phyloP scores from a whole-genome alignment of 2,113 vertebrate species.

The Reinhardtius hippoglossoides region DNA sequence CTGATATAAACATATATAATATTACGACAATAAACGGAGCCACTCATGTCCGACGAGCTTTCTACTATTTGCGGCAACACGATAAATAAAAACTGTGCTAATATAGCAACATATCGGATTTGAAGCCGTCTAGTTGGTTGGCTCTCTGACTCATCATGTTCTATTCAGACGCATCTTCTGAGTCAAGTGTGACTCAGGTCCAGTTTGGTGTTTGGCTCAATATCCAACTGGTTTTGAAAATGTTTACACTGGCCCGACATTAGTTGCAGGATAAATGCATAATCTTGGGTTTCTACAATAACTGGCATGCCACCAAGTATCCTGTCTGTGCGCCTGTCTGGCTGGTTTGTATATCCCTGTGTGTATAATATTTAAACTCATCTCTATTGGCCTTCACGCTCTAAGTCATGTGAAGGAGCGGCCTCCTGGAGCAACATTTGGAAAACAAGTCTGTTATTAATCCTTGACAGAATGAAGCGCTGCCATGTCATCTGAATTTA shows the following conservation, averaged over 20 bases:
- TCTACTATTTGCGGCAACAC: too few species aligned
- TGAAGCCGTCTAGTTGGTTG: background rate
- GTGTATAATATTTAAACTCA: constrained; percentile 5
- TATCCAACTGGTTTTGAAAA: background rate
- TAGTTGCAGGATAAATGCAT: background rate
- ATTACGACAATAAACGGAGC: too few species aligned
- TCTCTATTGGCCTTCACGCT: constrained; percentile 31
- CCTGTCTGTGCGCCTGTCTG: background rate
- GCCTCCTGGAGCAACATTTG: constrained; percentile 45
- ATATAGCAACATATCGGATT: too few species aligned
- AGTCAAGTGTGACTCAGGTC: background rate
- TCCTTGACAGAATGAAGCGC: constrained; percentile 39
- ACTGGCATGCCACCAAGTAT: background rate
- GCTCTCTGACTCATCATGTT: background rate
- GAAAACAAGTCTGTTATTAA: constrained; percentile 58
- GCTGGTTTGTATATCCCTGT: constrained; percentile 29
- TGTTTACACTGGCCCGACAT: background rate
- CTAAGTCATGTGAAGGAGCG: constrained; percentile 38
- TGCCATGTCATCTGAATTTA: constrained; percentile 54
- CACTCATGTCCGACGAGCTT: too few species aligned
- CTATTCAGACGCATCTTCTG: background rate
- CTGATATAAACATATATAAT: background rate
- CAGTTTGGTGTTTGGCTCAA: background rate
- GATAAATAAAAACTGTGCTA: too few species aligned
- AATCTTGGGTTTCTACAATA: background rate